Conservation (phyloP, 1,140 invertebrate genomes). For the Drosophila sechellia region DNA sequence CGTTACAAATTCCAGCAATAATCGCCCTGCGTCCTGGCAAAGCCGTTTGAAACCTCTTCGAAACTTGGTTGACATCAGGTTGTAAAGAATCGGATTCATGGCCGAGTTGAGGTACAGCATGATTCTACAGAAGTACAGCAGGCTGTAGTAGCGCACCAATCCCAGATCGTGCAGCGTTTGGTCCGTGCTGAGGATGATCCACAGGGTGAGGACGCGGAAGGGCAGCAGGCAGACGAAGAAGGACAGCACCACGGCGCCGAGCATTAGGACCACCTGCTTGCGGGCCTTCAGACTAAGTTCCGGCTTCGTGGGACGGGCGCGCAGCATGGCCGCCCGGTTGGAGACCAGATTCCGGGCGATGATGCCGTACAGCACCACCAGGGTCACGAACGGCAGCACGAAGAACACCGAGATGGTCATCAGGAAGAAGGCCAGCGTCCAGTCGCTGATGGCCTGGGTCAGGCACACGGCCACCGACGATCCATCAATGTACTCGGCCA, state of each 20-base stretch:
- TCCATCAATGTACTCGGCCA: slow-evolving; percentile 89
- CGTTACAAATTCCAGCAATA: slow-evolving; percentile 64
- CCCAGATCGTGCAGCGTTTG: slow-evolving; percentile 88
- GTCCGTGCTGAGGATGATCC: slow-evolving; percentile 91
- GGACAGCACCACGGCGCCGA: slow-evolving; percentile 94
- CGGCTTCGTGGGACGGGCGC: slow-evolving; percentile 85
- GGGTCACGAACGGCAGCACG: slow-evolving; percentile 91
- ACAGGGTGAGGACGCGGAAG: slow-evolving; percentile 93
- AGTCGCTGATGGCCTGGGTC: slow-evolving; percentile 89
- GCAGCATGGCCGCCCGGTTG: slow-evolving; percentile 88
- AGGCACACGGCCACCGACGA: slow-evolving; percentile 89
- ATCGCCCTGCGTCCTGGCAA: slow-evolving; percentile 83
- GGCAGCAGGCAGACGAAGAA: slow-evolving; percentile 96
- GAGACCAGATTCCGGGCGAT: slow-evolving; percentile 93
- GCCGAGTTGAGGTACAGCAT: slow-evolving; percentile 96
- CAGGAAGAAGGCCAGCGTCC: slow-evolving; percentile 91
- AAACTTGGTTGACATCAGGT: slow-evolving; percentile 96
- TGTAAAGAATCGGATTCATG: slow-evolving; percentile 95
- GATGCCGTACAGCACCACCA: slow-evolving; percentile 92
- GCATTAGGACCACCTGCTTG: slow-evolving; percentile 94
- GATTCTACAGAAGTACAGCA: slow-evolving; percentile 93
- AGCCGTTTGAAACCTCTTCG: slow-evolving; percentile 91
- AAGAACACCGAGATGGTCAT: slow-evolving; percentile 93
- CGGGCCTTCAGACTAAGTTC: slow-evolving; percentile 86
- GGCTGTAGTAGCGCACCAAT: slow-evolving; percentile 92